Conservation (phyloP, 1,140 invertebrate genomes). For the Hyles euphorbiae region DNA sequence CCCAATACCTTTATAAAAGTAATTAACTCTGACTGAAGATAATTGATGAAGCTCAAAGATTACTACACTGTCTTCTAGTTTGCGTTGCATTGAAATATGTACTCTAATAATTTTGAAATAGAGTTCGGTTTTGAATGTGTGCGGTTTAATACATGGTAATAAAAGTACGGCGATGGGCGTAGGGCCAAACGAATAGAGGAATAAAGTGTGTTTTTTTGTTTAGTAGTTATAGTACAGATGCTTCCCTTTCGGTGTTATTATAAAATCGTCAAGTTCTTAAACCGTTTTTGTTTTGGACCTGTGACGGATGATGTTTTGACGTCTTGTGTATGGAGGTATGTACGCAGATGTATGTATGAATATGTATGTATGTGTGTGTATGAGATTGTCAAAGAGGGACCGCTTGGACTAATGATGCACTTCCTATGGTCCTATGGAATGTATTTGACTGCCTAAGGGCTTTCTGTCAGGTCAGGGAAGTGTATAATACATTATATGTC, state of each 20-base stretch:
- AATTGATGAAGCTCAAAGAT: constrained; percentile 72
- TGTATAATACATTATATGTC: too few species aligned
- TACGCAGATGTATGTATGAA: too few species aligned
- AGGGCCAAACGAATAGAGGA: constrained; percentile 39
- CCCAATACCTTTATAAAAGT: constrained; percentile 65
- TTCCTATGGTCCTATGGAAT: too few species aligned
- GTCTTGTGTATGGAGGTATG: not conserved
- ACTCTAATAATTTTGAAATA: constrained; percentile 21
- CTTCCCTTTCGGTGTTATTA: constrained; percentile 59
- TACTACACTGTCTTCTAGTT: constrained; percentile 45
- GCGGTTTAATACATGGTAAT: constrained; percentile 25
- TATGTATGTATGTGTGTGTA: not conserved
- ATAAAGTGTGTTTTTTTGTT: constrained; percentile 42
- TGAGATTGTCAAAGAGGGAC: not conserved
- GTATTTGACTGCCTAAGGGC: too few species aligned
- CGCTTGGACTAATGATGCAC: too few species aligned
- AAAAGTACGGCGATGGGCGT: constrained; percentile 47
- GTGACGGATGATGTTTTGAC: constrained; percentile 58
- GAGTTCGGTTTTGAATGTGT: constrained; percentile 22
- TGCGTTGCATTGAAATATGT: constrained; percentile 11
- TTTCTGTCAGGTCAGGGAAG: too few species aligned
- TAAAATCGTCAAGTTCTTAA: constrained; percentile 62
- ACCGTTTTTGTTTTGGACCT: constrained; percentile 46
- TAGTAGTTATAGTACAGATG: constrained; percentile 26
- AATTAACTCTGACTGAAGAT: constrained; percentile 70